Conservation (phyloP, 2,113 vertebrate species). For the Siphamia tubifer region DNA sequence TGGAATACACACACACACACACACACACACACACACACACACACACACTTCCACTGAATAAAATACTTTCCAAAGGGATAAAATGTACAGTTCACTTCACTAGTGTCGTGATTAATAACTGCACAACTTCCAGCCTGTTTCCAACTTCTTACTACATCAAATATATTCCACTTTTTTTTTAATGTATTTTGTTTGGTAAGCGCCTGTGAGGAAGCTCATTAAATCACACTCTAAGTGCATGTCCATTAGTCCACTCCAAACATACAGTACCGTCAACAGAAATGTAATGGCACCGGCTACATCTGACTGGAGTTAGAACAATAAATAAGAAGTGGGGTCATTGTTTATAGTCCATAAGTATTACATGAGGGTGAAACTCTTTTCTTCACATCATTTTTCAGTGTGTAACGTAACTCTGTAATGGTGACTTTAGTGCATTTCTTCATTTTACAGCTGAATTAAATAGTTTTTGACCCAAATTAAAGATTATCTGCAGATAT, state of each 20-base stretch:
- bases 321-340: conserved; percentile 24
- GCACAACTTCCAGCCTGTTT: conserved; percentile 30
- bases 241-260: conserved; percentile 24
- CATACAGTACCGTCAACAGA: conserved; percentile 61
- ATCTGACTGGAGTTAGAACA: conserved; percentile 34
- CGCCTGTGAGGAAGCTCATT: conserved; percentile 12
- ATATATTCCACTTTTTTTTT: conserved; percentile 12
- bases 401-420: too few species aligned
- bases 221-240: conserved; percentile 1
- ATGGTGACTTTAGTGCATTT: too few species aligned
- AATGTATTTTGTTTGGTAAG: conserved; percentile 39
- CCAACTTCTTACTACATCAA: conserved; percentile 50
- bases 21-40: not conserved
- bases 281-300: conserved; percentile 44
- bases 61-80: conserved; percentile 52
- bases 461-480: too few species aligned
- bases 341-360: conserved; percentile 11
- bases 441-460: too few species aligned
- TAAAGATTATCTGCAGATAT: too few species aligned
- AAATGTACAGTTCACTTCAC: conserved; percentile 36
- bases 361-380: too few species aligned
- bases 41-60: conserved; percentile 19
- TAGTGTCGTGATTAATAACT: conserved; percentile 65
- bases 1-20: too few species aligned
- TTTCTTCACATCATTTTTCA: too few species aligned